Base-by-base conservation (phyloP, 2,113 vertebrate species). In the Cyanoderma ruficeps region DNA sequence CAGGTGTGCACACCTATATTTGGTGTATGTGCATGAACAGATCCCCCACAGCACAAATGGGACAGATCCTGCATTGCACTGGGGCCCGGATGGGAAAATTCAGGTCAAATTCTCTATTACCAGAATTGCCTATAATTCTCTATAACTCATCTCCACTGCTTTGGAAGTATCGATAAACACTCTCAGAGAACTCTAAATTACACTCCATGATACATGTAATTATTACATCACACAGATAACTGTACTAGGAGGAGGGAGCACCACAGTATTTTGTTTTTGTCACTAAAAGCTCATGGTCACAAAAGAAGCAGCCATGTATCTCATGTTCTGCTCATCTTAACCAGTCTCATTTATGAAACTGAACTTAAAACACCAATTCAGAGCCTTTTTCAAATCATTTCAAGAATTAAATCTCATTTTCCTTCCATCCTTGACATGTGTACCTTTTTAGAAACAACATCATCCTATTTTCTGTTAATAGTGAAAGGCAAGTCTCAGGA, bases 11-110 rank as follows among this genome's bases (percentile, higher is more conserved):
- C 19, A 15, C 2, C 3, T 6, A 2, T 5, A 50, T n/a, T 10
- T n/a, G 39, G 4, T 17, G 10, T 10, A 7, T 2, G 15, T 50
- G 12, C 12, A 56, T 8, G 3, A n/a, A 23, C 0, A 59, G 39
- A 42, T 42, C 15, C 35, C 9, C 41, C 49, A 19, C 59, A 72
- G n/a, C 47, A 81, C 22, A 47, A 41, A n/a, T 6, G 20, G 15
- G 22, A 44, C 14, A 46, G 19, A 65, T 5, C 22, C 30, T 33
- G 3, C 4, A 20, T 15, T 44, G 19, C 15, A 59, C 15, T 27
- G 30, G 52, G 47, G 17, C 27, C 24, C 41, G 76, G 59, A n/a
- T 27, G 8, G 56, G 21, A 56, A 88, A 83, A 72, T n/a, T 59
- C 57, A 68, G 86, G 41, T 57, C 0, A 2, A 61, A 46, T 77